A percentile compares a stretch with the other conserved stretches of the same genome.
phyloP scores from a whole-genome alignment of 2,888 invertebrate species.

The Labia minor region DNA sequence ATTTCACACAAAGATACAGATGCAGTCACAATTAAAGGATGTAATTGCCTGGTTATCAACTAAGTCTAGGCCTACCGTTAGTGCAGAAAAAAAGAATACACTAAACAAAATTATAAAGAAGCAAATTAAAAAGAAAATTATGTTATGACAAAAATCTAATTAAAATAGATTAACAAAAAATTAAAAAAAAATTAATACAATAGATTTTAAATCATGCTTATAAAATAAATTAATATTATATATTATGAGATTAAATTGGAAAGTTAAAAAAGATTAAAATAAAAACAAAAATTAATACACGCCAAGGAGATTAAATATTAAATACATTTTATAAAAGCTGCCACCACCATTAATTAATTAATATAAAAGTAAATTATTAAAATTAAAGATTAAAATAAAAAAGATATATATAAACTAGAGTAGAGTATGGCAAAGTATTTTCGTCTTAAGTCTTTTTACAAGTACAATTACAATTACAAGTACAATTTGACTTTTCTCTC shows the following conservation, averaged over 20 bases:
- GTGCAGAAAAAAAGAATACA: slow-evolving; percentile 4
- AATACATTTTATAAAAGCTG: not conserved
- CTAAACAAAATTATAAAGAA: slow-evolving; percentile 7
- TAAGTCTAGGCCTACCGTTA: not conserved
- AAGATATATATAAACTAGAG: too few species aligned
- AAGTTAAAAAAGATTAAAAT: not conserved
- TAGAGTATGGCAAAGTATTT: too few species aligned
- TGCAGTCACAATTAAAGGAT: slow-evolving; percentile 8
- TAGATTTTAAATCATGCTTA: not conserved
- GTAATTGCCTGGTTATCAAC: slow-evolving; percentile 5
- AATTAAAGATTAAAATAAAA: too few species aligned
- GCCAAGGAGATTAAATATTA: not conserved
- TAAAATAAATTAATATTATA: not conserved
- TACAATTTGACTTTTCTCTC: too few species aligned
- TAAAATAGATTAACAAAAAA: not conserved
- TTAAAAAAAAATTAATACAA: not conserved
- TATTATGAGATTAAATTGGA: not conserved
- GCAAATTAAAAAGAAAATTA: slow-evolving; percentile 3
- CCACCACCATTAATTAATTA: not conserved
- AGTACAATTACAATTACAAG: too few species aligned
- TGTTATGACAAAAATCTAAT: too few species aligned
- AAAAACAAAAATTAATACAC: not conserved
- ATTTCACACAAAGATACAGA: slow-evolving; percentile 1
- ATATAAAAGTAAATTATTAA: not conserved
- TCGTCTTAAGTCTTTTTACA: too few species aligned